A percentile compares a stretch with the other conserved stretches of the same genome.
These are phyloP conservation scores for Chaetura pelagica DNA, from an alignment of 2,113 vertebrate genomes.

Conservation along the genomic window DNA sequence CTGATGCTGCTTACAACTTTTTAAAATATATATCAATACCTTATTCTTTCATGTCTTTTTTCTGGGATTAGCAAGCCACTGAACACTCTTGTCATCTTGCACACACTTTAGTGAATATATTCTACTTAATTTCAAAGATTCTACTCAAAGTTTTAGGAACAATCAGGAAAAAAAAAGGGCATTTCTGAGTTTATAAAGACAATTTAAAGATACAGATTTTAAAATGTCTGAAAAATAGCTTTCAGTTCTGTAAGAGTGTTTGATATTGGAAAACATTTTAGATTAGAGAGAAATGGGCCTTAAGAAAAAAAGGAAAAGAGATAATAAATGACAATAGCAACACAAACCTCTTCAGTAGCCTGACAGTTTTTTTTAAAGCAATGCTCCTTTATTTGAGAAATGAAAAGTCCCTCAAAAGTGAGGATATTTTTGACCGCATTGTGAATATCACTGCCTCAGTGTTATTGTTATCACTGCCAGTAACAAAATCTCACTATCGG, in stretches of 20 bases:
- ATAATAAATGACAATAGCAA: not conserved
- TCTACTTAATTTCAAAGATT: constrained; percentile 2
- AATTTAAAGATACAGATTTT: not conserved
- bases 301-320: not conserved
- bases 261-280: not conserved
- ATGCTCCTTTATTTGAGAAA: not conserved
- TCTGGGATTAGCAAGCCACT: not conserved
- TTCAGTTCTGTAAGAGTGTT: not conserved
- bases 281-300: not conserved
- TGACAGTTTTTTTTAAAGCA: not conserved
- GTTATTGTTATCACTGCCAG: not conserved
- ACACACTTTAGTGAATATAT: not conserved
- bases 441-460: not conserved
- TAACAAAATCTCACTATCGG: not conserved
- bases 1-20: not conserved
- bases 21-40: not conserved
- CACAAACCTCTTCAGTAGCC: not conserved
- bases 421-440: not conserved
- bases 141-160: constrained; percentile 28
- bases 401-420: not conserved
- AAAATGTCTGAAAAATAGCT: constrained; percentile 21
- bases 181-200: not conserved
- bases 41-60: not conserved
- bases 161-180: constrained; percentile 14
- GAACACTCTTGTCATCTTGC: not conserved